Conservation (phyloP, 1,140 invertebrate genomes). For the Bathynomus jamesi region DNA sequence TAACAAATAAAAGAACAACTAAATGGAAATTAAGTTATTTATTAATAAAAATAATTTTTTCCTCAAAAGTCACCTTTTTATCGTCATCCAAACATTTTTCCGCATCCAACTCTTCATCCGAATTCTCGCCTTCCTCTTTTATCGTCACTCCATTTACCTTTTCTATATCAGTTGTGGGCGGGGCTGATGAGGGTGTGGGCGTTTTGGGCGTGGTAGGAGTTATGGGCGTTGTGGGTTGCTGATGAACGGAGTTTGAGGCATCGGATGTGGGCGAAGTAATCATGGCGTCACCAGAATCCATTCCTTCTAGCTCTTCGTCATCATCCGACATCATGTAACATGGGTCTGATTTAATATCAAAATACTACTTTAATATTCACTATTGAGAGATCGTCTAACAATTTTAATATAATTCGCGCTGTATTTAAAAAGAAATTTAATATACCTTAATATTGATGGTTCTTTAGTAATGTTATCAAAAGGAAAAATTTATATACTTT, state of each 20-base stretch:
- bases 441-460: no score
- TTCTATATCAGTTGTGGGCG: constrained; percentile 28
- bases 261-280: not conserved
- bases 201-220: constrained; percentile 30
- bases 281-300: not conserved
- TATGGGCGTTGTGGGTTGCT: constrained; percentile 14
- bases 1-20: no score
- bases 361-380: no score
- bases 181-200: constrained; percentile 24
- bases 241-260: not conserved
- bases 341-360: no score
- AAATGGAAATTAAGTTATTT: no score
- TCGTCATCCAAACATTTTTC: constrained; percentile 30
- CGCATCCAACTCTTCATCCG: constrained; percentile 36
- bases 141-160: constrained; percentile 40
- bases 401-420: no score
- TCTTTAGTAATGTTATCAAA: no score
- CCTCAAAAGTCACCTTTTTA: constrained; percentile 25
- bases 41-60: no score
- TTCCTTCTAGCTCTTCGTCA: not conserved
- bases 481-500: no score
- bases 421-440: no score
- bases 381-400: no score
- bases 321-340: not conserved
- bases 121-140: constrained; percentile 39